Percentiles rank a stretch among this genome's conserved stretches.
Evolutionary conservation across 2,113 vertebrate species (phyloP).

Genomic region (Chionomys nivalis): DNA sequence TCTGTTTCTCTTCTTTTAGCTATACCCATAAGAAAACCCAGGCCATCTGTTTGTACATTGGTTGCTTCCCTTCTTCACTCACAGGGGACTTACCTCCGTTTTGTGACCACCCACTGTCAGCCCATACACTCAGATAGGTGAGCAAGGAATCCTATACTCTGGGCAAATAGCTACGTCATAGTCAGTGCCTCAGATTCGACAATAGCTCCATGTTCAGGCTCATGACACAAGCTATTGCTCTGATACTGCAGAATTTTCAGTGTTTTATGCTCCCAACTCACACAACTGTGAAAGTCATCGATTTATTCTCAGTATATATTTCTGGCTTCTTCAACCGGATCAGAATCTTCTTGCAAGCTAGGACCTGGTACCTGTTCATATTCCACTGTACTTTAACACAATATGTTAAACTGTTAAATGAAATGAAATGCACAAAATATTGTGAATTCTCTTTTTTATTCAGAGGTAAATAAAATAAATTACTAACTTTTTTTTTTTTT

Average conservation of each 20-base stretch:
- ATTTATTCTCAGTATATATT: background rate
- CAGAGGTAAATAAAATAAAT: background rate
- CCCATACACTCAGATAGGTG: too few relatives aligned
- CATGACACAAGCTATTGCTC: background rate
- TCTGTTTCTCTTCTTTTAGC: background rate
- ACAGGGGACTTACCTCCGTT: background rate
- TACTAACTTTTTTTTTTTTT: background rate
- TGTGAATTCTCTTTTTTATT: slow-evolving; percentile 36
- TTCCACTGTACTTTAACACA: background rate
- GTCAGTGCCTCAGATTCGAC: background rate
- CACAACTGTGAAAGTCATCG: background rate
- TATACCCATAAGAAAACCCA: background rate
- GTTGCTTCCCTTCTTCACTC: background rate
- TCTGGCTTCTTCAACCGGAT: background rate
- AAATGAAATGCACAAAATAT: slow-evolving; percentile 22
- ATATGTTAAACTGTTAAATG: too few relatives aligned
- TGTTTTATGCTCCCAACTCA: background rate
- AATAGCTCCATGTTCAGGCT: background rate
- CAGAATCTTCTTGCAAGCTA: background rate
- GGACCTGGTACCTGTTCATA: background rate
- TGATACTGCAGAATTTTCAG: background rate
- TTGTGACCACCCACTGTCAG: background rate
- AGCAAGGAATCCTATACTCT: background rate
- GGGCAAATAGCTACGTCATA: fast-evolving
- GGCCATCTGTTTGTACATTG: background rate